Evolutionary conservation across 2,888 invertebrate species (phyloP).

Genomic region (Cosmia trapezina): DNA sequence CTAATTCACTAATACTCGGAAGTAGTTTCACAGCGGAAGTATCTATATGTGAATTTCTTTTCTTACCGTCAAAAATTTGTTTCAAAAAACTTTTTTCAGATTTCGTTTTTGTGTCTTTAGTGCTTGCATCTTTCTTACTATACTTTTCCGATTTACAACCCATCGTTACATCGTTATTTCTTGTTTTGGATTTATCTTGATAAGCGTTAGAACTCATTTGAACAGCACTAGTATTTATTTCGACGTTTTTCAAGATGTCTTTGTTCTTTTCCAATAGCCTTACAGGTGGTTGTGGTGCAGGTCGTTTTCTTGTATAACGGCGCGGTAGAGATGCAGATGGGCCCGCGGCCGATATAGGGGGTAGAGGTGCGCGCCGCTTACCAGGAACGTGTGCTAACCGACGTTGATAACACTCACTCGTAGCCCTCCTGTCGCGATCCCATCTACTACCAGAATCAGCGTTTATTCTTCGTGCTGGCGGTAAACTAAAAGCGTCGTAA

Average conservation of each 20-base stretch:
- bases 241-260: conserved; percentile 62
- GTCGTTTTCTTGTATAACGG: conserved; percentile 83
- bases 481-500: conserved; percentile 85
- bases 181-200: conserved; percentile 49
- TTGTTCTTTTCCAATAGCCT: conserved; percentile 65
- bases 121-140: conserved; percentile 72
- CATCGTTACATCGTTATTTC: conserved; percentile 58
- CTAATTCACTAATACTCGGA: conserved; percentile 94
- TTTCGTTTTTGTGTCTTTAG: conserved; percentile 78
- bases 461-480: conserved; percentile 71
- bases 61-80: conserved; percentile 86
- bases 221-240: conserved; percentile 36
- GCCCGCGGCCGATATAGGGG: conserved; percentile 87
- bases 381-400: conserved; percentile 93
- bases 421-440: conserved; percentile 88
- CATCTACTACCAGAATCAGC: conserved; percentile 64
- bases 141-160: conserved; percentile 77
- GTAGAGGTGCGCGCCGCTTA: conserved; percentile 93
- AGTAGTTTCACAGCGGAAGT: conserved; percentile 89
- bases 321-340: conserved; percentile 73
- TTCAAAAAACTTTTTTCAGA: conserved; percentile 90
- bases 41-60: conserved; percentile 81
- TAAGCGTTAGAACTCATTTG: conserved; percentile 71
- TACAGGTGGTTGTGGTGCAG: conserved; percentile 90
- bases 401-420: conserved; percentile 91